phyloP scores from a whole-genome alignment of 2,113 vertebrate genomes.

The Capreolus pygargus region DNA sequence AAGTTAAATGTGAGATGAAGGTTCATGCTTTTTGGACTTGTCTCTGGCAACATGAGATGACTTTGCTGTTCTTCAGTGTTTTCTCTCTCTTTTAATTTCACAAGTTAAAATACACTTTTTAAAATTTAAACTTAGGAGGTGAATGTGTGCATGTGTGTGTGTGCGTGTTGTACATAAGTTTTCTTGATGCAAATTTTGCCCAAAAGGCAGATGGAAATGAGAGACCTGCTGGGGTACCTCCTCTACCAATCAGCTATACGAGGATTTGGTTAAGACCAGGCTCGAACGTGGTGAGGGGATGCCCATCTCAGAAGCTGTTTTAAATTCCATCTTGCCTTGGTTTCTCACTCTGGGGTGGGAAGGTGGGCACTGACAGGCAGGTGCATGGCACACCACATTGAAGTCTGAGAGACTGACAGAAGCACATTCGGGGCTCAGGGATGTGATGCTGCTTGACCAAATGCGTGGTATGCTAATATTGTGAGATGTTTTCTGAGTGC shows the following conservation, averaged over 20 bases:
- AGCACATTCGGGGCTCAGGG: background rate
- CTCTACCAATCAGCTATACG: background rate
- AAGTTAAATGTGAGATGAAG: background rate
- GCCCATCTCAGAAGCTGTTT: background rate
- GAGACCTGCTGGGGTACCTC: background rate
- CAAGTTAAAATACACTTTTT: background rate
- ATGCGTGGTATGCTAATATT: background rate
- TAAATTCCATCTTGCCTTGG: background rate
- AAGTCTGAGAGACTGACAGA: background rate
- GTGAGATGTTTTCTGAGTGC: background rate
- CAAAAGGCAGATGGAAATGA: background rate
- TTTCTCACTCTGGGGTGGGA: background rate
- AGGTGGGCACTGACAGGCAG: background rate
- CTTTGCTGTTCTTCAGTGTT: background rate
- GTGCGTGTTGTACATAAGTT: background rate
- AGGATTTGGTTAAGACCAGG: background rate
- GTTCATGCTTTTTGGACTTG: background rate
- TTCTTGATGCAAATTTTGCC: background rate
- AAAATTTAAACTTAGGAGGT: background rate
- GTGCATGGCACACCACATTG: background rate
- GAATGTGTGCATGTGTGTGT: background rate
- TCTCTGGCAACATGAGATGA: background rate
- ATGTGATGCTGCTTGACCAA: background rate
- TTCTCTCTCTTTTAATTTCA: constrained; percentile 22
- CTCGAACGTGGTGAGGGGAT: background rate